Evolutionary conservation across 2,113 vertebrate species (phyloP).

Genomic region (Myrmecobius fasciatus): DNA sequence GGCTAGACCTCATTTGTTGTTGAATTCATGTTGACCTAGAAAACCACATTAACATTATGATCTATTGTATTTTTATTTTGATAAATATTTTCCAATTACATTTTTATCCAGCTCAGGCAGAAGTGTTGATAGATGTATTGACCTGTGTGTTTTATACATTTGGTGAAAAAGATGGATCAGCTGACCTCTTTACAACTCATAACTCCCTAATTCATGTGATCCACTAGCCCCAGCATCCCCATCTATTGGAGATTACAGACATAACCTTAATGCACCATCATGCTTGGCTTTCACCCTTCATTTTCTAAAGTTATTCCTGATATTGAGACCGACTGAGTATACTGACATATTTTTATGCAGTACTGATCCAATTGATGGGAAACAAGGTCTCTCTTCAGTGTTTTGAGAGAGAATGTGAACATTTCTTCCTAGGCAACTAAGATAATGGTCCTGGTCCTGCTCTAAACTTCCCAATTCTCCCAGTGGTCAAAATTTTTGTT

Average conservation of each 20-base stretch:
- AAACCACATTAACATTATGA: neutral
- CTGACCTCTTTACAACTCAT: neutral
- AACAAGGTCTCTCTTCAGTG: neutral
- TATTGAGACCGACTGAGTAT: neutral
- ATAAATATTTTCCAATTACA: neutral
- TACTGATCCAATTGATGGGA: neutral
- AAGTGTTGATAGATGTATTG: neutral
- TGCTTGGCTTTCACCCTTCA: neutral
- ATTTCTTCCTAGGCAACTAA: neutral
- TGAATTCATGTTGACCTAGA: neutral
- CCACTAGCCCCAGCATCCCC: neutral
- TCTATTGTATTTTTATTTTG: neutral
- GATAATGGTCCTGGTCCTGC: neutral
- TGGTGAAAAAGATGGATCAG: neutral
- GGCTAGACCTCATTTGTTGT: too few relatives aligned
- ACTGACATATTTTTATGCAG: rapidly evolving
- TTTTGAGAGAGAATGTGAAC: neutral
- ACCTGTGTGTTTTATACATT: neutral
- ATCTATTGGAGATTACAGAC: neutral
- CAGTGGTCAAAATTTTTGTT: neutral
- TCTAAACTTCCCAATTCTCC: neutral
- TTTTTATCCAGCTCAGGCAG: neutral
- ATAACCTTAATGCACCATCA: neutral
- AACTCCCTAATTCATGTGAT: neutral
- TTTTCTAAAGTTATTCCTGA: neutral